phyloP scores from a whole-genome alignment of 2,113 vertebrate species.

The Sinocyclocheilus anshuiensis region DNA sequence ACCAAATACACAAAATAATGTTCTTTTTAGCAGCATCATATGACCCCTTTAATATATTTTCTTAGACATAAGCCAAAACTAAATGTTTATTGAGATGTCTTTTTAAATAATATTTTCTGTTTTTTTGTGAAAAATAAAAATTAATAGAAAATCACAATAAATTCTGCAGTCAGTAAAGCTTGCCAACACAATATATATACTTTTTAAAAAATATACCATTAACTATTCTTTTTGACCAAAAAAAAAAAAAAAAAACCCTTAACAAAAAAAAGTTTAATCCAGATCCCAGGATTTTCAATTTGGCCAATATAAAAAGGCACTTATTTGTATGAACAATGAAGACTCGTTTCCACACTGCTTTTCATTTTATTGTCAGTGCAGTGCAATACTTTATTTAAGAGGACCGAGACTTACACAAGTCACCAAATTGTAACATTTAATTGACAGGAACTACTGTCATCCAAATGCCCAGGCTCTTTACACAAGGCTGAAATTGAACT shows the following conservation, averaged over 20 bases:
- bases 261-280: background rate
- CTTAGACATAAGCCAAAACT: background rate
- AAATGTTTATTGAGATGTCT: no score
- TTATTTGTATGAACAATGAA: conserved; percentile 4
- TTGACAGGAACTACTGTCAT: background rate
- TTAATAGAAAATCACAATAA: no score
- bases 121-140: no score
- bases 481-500: background rate
- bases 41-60: no score
- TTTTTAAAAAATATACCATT: no score
- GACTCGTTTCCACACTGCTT: conserved; percentile 13
- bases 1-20: no score
- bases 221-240: no score
- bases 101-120: no score
- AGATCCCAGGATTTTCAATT: background rate
- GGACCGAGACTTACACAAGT: conserved; percentile 19
- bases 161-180: no score
- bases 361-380: background rate
- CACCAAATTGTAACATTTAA: conserved; percentile 25
- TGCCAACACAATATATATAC: no score
- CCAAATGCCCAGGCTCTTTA: background rate
- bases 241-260: no score
- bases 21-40: no score
- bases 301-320: background rate
- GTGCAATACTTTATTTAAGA: background rate